Evolutionary conservation across 2,888 invertebrate genomes (phyloP), one percentile per base, ranked within the genome.

Genomic region (Callyntrura guangdongensis): DNA sequence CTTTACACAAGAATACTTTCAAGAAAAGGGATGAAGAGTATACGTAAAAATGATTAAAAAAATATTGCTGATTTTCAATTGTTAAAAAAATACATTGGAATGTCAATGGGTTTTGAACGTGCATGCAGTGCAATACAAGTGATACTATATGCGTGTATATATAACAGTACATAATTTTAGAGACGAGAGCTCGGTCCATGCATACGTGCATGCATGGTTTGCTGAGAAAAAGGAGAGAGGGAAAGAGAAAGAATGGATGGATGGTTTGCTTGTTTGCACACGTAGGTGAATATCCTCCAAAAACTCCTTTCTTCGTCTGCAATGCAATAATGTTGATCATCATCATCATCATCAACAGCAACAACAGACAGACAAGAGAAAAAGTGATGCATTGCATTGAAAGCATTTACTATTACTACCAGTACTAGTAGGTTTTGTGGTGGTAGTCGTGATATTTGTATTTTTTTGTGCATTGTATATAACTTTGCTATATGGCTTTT

Each of bases 221-320:
- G n/a, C 6, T 47, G 25, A 56, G 74, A 77, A 74, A 22, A 77
- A 53, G 64, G 25, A 36, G 72, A 49, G 49, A 69, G 84, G 74
- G 89, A 79, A n/a, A n/a, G n/a, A n/a, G 88, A 89, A 82, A 67
- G 77, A 89, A 86, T 79, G 72, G 77, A 69, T 69, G 79, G 82
- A 69, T 69, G 69, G 81, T 79, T 83, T 85, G 89, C 83, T 86
- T 87, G 83, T 86, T 87, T 91, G 89, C 91, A 91, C 91, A 87
- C 91, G 91, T 91, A 91, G 91, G 91, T 91, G 91, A 91, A 91
- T 91, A 91, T 91, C 91, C 91, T 91, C 91, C 79, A 79, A 67
- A 69, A 90, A 74, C 85, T 84, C 61, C 56, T 81, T 69, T 81
- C 81, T 81, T 69, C 56, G 25, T 72, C 77, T n/a, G 69, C 59